Conservation (phyloP, 2,888 invertebrate genomes). For the Latrodectus hesperus region DNA sequence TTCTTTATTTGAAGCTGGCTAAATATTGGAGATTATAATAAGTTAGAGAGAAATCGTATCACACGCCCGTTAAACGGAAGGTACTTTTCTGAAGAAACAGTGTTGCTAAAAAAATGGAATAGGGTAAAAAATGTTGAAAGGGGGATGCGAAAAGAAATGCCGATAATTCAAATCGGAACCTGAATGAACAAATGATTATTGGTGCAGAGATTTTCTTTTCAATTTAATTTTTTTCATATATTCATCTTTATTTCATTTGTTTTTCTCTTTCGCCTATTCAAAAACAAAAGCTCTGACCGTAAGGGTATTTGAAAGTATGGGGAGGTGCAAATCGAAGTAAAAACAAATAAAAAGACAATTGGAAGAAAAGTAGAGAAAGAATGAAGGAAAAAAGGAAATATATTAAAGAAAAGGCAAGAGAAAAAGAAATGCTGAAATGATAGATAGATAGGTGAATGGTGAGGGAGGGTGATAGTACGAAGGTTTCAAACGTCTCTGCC, state of each 20-base stretch:
- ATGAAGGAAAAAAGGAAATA: neutral
- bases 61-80: too few species aligned
- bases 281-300: conserved; percentile 58
- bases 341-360: conserved; percentile 35
- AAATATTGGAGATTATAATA: too few species aligned
- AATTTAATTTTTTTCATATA: conserved; percentile 40
- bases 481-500: conserved; percentile 12
- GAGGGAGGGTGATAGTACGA: conserved; percentile 53
- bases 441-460: conserved; percentile 67
- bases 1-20: too few species aligned
- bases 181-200: conserved; percentile 67
- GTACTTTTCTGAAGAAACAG: neutral
- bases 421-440: conserved; percentile 33
- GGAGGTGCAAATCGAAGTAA: conserved; percentile 36
- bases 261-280: conserved; percentile 54
- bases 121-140: conserved; percentile 8
- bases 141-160: conserved; percentile 39
- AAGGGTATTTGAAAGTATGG: conserved; percentile 11
- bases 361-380: conserved; percentile 2
- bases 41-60: too few species aligned
- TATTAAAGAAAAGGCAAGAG: conserved; percentile 15
- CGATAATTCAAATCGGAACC: conserved; percentile 68
- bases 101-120: conserved; percentile 1
- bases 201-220: conserved; percentile 52
- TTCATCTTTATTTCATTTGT: neutral